Evolutionary conservation across 2,797 vertebrate species (phyloP).

Genomic region (Neostethus bicornis): DNA sequence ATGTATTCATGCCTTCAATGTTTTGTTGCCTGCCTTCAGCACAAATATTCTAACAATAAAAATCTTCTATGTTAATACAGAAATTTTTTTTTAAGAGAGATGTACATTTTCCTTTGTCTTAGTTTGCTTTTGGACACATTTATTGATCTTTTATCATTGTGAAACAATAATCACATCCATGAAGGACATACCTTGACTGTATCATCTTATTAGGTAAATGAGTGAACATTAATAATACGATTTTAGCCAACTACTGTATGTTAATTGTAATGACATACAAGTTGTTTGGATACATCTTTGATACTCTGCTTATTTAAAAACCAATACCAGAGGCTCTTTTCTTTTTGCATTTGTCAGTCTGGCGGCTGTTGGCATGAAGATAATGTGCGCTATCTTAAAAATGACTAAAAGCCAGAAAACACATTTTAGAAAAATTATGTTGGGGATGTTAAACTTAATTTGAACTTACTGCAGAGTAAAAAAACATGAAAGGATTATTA

Average conservation of each 20-base stretch:
- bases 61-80: conserved; percentile 9
- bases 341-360: conserved; percentile 50
- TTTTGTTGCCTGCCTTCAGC: conserved; percentile 33
- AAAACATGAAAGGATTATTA: conserved; percentile 34
- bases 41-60: conserved; percentile 27
- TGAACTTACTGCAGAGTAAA: conserved; percentile 34
- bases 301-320: conserved; percentile 22
- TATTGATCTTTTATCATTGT: conserved; percentile 12
- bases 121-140: conserved; percentile 28
- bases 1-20: conserved; percentile 35
- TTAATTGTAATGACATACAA: background rate
- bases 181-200: conserved; percentile 15
- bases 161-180: conserved; percentile 20
- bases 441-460: conserved; percentile 16
- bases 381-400: conserved; percentile 45
- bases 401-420: conserved; percentile 22
- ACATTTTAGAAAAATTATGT: conserved; percentile 13
- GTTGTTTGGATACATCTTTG: background rate
- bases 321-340: conserved; percentile 20
- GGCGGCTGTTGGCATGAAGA: conserved; percentile 37
- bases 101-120: conserved; percentile 17
- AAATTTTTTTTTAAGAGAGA: conserved; percentile 13
- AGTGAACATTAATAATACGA: too few species aligned
- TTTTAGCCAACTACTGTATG: conserved; percentile 1
- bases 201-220: background rate